Evolutionary conservation across 2,888 invertebrate genomes (phyloP), one percentile per base, ranked within the genome.

Genomic region (Biston stratarius): DNA sequence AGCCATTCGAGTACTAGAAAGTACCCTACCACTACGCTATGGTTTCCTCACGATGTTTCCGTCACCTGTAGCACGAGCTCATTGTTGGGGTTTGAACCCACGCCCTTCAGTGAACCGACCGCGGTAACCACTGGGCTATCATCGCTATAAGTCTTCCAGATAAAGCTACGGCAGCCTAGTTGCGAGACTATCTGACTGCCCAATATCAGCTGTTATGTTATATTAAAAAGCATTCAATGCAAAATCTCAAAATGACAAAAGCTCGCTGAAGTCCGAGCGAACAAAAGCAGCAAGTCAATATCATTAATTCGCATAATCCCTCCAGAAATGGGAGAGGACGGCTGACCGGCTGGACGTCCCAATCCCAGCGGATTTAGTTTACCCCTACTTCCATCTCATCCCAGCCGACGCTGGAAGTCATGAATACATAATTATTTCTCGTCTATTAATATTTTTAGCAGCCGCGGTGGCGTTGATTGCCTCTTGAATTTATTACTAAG

Each of bases 401-500:
- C 63, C 75, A 64, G 66, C 79, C 74, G 75, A 79, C 82, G 75
- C 77, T 82, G 85, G 80, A 89, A 87, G 85, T 91, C 90, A 93
- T 94, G 94, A 93, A 94, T 94, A 91, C 83, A 85, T 93, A 93
- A 94, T 93, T 90, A 91, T 91, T 90, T 91, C 91, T 89, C 90
- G 80, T 86, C 91, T 91, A 91, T 94, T 94, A 93, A 92, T 93
- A 93, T 92, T 94, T 94, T 94, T 94, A 91, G 90, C 87, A 88
- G 84, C 87, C 86, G 87, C 90, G 80, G 90, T 85, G 83, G 91
- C 91, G 94, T 92, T 94, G 94, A 94, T 94, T 94, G 94, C 93
- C 92, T 94, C 90, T 90, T 94, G 94, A 93, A 94, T 94, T 93
- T 94, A 94, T 94, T 93, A 93, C 90, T 88, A 89, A 88, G 88